Percentiles rank a stretch among this genome's conserved stretches.
Conservation (phyloP, 2,797 vertebrate species). For the Chelidonichthys spinosus region DNA sequence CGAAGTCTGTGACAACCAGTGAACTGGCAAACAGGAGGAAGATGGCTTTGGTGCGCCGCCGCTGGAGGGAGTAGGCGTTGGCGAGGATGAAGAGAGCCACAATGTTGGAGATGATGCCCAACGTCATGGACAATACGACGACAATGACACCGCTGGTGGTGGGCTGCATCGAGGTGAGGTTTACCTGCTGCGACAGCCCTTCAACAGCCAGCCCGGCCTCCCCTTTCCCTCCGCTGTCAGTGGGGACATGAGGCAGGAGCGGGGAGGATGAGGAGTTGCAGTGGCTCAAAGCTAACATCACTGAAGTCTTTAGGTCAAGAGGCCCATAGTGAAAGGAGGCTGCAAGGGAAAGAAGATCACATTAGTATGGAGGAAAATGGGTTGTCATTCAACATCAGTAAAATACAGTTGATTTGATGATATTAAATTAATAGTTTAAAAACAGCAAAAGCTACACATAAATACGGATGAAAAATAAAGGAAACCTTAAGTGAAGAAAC, state of each 20-base stretch:
- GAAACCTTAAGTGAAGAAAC: not conserved
- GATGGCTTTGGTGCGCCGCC: constrained; percentile 88
- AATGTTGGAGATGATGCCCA: constrained; percentile 90
- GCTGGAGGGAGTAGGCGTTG: constrained; percentile 84
- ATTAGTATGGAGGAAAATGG: not conserved
- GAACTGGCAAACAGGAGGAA: constrained; percentile 90
- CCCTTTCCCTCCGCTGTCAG: constrained; percentile 62
- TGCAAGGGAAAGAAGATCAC: constrained; percentile 45
- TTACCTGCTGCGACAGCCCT: constrained; percentile 50
- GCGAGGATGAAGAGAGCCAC: constrained; percentile 89
- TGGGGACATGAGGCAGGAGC: constrained; percentile 40
- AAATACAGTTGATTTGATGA: not conserved
- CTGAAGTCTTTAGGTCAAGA: constrained; percentile 31
- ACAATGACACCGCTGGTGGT: constrained; percentile 69
- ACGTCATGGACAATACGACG: constrained; percentile 87
- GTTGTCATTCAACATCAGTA: not conserved
- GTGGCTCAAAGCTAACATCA: constrained; percentile 76
- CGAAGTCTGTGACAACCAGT: constrained; percentile 88
- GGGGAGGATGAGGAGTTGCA: constrained; percentile 64
- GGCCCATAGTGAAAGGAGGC: constrained; percentile 45
- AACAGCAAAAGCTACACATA: not conserved
- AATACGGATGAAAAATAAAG: not conserved
- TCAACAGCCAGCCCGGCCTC: constrained; percentile 52
- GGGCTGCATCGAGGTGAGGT: constrained; percentile 58
- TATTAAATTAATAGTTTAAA: not conserved